A percentile compares a stretch with the other conserved stretches of the same genome.
phyloP scores from a whole-genome alignment of 2,888 invertebrate species.

The Microctonus brassicae region DNA sequence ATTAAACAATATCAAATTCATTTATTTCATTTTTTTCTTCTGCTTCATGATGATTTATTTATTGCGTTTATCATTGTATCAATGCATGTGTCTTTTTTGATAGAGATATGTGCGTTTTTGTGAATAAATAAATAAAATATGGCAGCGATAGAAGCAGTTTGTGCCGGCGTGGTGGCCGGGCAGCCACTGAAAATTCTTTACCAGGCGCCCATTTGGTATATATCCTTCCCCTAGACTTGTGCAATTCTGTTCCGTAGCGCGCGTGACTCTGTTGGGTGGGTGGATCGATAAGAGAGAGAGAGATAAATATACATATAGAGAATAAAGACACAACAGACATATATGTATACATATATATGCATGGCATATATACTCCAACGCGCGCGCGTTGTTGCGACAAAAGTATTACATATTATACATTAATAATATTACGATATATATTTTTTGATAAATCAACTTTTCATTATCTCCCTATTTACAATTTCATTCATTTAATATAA shows the following conservation, averaged over 20 bases:
- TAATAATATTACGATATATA: neutral
- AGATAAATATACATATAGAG: conserved; percentile 40
- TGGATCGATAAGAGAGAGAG: conserved; percentile 64
- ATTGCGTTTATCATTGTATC: no score
- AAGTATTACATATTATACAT: neutral
- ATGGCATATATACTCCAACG: neutral
- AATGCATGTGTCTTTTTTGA: no score
- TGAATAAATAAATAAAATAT: neutral
- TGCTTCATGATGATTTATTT: no score
- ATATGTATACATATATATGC: neutral
- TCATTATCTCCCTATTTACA: no score
- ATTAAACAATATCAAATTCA: no score
- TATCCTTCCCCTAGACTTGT: conserved; percentile 45
- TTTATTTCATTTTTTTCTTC: neutral
- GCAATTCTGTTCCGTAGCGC: conserved; percentile 32
- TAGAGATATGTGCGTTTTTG: conserved; percentile 48
- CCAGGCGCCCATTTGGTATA: conserved; percentile 48
- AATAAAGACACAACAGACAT: neutral
- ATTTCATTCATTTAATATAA: no score
- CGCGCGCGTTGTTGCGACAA: neutral
- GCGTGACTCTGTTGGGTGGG: conserved; percentile 34
- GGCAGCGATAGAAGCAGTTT: conserved; percentile 53
- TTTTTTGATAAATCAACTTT: neutral
- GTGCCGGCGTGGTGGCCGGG: conserved; percentile 68
- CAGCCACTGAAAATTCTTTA: conserved; percentile 62